Percentiles rank a stretch among this genome's conserved stretches.
Conservation (phyloP, 2,797 vertebrate species). For the Bufotes viridis region DNA sequence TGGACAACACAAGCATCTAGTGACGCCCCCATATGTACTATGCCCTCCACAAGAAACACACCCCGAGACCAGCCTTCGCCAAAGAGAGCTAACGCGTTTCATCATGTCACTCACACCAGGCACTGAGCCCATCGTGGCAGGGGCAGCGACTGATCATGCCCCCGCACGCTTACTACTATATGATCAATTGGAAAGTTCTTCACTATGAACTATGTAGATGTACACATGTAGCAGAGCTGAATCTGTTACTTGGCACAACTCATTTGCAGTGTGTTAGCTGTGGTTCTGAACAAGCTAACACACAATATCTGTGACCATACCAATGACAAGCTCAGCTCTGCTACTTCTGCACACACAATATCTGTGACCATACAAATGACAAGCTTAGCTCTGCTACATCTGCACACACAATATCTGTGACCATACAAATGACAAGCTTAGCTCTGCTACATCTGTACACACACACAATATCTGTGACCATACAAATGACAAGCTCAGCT, state of each 20-base stretch:
- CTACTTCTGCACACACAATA: neutral
- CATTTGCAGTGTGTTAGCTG: neutral
- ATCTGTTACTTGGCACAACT: neutral
- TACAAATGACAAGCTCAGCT: neutral
- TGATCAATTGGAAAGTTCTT: neutral
- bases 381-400: neutral
- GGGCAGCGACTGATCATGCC: too few relatives aligned
- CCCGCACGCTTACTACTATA: neutral
- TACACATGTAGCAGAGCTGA: neutral
- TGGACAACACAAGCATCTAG: too few relatives aligned
- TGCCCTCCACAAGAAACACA: neutral
- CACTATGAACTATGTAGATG: neutral
- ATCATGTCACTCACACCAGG: too few relatives aligned
- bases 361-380: neutral
- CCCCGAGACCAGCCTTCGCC: neutral
- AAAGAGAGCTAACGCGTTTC: too few relatives aligned
- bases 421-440: neutral
- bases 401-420: neutral
- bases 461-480: neutral
- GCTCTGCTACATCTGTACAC: neutral
- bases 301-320: neutral
- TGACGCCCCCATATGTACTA: too few relatives aligned
- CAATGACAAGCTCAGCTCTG: neutral
- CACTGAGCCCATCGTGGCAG: too few relatives aligned
- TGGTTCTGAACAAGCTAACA: neutral